Base-by-base conservation (phyloP, 2,888 invertebrate species). In the Allygus modestus region DNA sequence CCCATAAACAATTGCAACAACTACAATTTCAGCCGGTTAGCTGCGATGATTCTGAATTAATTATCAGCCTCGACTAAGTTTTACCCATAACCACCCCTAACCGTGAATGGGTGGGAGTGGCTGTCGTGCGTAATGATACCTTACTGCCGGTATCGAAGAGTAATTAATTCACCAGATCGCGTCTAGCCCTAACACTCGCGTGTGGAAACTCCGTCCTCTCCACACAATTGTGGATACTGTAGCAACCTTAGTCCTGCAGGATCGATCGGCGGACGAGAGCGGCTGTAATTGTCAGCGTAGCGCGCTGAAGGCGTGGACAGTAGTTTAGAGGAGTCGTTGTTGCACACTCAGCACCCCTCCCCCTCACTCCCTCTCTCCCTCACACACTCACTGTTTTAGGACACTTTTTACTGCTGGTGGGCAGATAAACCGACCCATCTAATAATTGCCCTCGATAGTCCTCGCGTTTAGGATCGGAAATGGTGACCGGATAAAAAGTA, bases 361-460 rank as follows among this genome's bases (percentile, higher is more conserved):
- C 20, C 23, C 23, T 58, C 58, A 7, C 58, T 23, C 23, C 17
- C 58, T 58, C 23, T 11, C 51, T 51, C 51, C n/a, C 51, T 58
- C 58, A 20, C 58, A 4, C 58, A 58, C 58, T 23, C 58, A 23
- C 58, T 58, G 51, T 17, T 51, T 51, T 51, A 51, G 51, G 17
- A 51, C 51, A 51, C 17, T 51, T 51, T 37, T 51, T 51, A 51
- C n/a, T 51, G 51, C 51, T n/a, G 58, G n/a, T 12, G 46, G 46
- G 20, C 58, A 23, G 20, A 58, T 58, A 58, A 58, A 58, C 20
- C 58, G n/a, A 23, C 58, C 58, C 58, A 58, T 58, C 58, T 58
- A 23, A 23, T 58, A 58, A 58, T 58, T 58, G 58, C 58, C 23
- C 23, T n/a, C 12, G 46, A 12, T 37, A 9, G 37, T 37, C 4